Conservation (phyloP, 2,113 vertebrate genomes). For the Illadopsis cleaveri region DNA sequence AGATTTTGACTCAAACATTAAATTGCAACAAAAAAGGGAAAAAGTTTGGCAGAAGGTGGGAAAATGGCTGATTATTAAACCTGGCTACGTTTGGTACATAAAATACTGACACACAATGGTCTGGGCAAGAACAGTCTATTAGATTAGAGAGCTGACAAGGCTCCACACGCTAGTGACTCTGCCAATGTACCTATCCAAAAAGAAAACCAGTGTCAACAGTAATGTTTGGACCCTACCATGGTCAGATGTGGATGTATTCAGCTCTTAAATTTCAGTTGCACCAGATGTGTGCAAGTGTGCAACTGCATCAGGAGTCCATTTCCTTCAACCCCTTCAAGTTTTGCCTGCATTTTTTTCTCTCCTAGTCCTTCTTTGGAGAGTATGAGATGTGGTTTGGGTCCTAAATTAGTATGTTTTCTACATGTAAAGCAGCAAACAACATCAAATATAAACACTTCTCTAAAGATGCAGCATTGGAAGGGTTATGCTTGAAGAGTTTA, state of each 20-base stretch:
- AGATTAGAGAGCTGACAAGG: constrained; percentile 64
- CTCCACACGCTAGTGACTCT: constrained; percentile 29
- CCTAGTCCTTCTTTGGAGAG: not conserved
- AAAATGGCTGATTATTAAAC: constrained; percentile 48
- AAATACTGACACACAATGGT: constrained; percentile 62
- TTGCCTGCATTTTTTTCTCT: not conserved
- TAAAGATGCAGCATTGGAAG: not conserved
- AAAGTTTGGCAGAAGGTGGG: constrained; percentile 34
- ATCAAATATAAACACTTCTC: not conserved
- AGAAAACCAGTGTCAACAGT: constrained; percentile 59
- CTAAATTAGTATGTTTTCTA: not conserved
- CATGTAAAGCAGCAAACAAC: not conserved
- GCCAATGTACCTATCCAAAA: constrained; percentile 60
- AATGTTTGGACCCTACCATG: constrained; percentile 35
- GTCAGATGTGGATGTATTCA: constrained; percentile 51
- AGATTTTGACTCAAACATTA: constrained; percentile 50
- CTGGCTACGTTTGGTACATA: constrained; percentile 55
- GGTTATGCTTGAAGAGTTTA: not conserved
- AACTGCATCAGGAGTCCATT: constrained; percentile 20
- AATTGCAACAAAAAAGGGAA: not conserved
- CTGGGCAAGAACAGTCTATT: constrained; percentile 68
- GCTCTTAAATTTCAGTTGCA: constrained; percentile 56
- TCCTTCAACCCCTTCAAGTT: not conserved
- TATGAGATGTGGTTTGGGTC: not conserved
- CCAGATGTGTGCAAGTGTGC: constrained; percentile 58